Conservation (phyloP, 1,140 invertebrate genomes). For the Phocides pigmalion region DNA sequence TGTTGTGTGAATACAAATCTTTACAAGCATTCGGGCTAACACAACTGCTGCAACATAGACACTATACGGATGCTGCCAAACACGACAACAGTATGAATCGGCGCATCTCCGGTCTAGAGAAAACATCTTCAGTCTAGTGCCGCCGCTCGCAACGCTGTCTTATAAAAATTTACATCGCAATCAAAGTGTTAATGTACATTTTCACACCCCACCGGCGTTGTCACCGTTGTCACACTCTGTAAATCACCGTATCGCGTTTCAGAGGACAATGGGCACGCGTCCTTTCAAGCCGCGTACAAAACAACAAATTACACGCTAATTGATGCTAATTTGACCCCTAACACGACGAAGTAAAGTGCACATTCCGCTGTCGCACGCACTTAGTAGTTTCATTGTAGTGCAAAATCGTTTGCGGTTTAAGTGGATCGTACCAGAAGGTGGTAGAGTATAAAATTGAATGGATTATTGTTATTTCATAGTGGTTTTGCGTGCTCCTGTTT, state of each 20-base stretch:
- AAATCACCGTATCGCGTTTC: slow-evolving; percentile 51
- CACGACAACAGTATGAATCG: too few species aligned
- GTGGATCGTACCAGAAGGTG: slow-evolving; percentile 22
- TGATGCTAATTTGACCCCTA: slow-evolving; percentile 42
- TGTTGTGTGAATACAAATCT: too few species aligned
- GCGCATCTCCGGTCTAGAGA: too few species aligned
- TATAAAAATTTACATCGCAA: too few species aligned
- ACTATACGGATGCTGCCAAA: too few species aligned
- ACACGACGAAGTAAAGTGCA: slow-evolving; percentile 39
- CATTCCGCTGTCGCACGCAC: slow-evolving; percentile 39
- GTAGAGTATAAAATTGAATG: slow-evolving; percentile 20
- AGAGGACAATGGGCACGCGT: slow-evolving; percentile 45
- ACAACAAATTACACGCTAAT: slow-evolving; percentile 31
- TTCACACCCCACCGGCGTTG: slow-evolving; percentile 16
- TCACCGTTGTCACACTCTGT: slow-evolving; percentile 30
- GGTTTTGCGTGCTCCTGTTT: slow-evolving; percentile 10
- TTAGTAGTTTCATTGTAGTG: slow-evolving; percentile 16
- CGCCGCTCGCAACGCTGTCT: too few species aligned
- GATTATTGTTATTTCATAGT: slow-evolving; percentile 1
- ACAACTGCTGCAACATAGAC: too few species aligned
- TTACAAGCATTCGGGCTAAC: too few species aligned
- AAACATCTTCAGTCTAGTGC: too few species aligned
- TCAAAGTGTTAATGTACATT: slow-evolving; percentile 17
- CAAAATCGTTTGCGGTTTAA: slow-evolving; percentile 26
- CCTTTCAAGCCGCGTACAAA: slow-evolving; percentile 37